Conservation (phyloP, 2,888 invertebrate genomes). For the Cerceris rybyensis region DNA sequence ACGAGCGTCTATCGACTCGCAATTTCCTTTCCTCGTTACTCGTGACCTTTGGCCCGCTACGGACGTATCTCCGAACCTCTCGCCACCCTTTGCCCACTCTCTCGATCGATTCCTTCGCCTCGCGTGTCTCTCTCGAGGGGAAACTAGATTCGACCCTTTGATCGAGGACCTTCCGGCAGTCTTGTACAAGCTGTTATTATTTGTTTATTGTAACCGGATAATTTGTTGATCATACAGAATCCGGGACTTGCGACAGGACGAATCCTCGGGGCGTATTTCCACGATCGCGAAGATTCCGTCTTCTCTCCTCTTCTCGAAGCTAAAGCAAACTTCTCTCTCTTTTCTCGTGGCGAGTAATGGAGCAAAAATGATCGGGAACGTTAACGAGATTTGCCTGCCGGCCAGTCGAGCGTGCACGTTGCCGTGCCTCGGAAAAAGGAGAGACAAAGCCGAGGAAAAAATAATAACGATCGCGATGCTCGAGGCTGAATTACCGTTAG, state of each 20-base stretch:
- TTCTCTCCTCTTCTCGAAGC: neutral
- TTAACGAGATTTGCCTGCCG: neutral
- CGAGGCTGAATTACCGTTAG: constrained; percentile 14
- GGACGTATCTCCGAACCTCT: neutral
- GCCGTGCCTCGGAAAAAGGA: neutral
- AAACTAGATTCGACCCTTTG: constrained; percentile 2
- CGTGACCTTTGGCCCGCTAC: constrained; percentile 24
- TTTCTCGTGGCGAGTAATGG: neutral
- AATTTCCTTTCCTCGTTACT: constrained; percentile 35
- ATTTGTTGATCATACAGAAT: too few relatives aligned
- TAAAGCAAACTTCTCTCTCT: neutral
- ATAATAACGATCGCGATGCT: constrained; percentile 11
- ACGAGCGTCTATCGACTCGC: constrained; percentile 28
- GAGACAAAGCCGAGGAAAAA: constrained; percentile 4
- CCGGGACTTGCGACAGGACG: too few relatives aligned
- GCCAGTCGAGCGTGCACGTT: neutral
- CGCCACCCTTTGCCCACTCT: neutral
- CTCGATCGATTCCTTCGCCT: constrained; percentile 13
- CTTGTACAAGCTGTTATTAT: too few relatives aligned
- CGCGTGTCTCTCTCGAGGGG: neutral
- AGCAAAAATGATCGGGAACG: neutral
- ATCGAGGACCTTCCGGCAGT: too few relatives aligned
- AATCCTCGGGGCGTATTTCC: too few relatives aligned
- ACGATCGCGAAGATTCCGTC: neutral
- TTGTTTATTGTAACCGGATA: too few relatives aligned